Base-by-base conservation (phyloP, 2,113 vertebrate species). In the Anguilla rostrata region DNA sequence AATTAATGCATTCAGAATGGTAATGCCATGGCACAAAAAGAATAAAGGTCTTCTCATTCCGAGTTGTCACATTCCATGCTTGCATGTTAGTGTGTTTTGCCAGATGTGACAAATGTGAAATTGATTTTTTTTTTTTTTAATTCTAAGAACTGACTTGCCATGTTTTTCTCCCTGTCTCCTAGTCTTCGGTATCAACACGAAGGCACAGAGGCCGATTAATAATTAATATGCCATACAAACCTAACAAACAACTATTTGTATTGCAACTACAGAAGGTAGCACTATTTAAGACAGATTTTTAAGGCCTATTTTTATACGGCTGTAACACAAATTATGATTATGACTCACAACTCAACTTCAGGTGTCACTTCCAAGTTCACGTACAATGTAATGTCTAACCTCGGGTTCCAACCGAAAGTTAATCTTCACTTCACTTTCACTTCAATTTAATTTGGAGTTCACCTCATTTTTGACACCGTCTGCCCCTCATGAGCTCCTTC, bases 1-100 rank as follows among this genome's bases (percentile, higher is more conserved):
- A 86, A 79, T 82, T 81, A 86, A 86, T 82, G 79, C 85, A 86
- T 86, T 82, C 82, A 41, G 85, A 86, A 82, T 86, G 81, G 85
- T 82, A 86, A 86, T 86, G 79, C 85, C n/a, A 66, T 79, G 39
- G 80, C 82, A 81, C 46, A 82, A 39, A 29, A 66, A 71, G 39
- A 84, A 39, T 40, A 82, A 81, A 29, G 66, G 83, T 71, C 83
- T 78, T 81, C 84, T 53, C 46, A 56, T 86, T 87, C 46, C 22
- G 39, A 63, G 83, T 82, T 87, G 83, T 80, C 84, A 83, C 15
- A 83, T 79, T 89, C 41, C 46, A 46, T 71, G 81, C 83, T 82
- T 12, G 57, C 56, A 46, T 81, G 56, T 82, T 81, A 46, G 22
- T 63, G 56, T 86, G 56, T 66, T 66, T 41, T 53, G 34, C 82